These are phyloP conservation scores for Oedothorax gibbosus DNA, from an alignment of 1,140 invertebrate genomes.

Conservation along the genomic window DNA sequence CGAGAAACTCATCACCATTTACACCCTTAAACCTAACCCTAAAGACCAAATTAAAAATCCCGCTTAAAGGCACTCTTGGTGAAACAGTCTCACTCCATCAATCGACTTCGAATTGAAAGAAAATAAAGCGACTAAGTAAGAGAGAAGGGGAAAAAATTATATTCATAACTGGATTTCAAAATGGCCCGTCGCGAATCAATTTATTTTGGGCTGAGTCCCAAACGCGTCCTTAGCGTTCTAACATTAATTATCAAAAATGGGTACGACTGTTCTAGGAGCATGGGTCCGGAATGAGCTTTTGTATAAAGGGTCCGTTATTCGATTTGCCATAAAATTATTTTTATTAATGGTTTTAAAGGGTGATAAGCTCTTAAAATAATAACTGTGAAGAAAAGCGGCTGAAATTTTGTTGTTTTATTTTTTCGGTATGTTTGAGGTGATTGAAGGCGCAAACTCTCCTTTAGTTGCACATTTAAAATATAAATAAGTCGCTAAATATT, in stretches of 20 bases:
- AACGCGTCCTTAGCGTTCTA: background rate
- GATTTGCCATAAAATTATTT: conserved; percentile 47
- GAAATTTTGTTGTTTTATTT: conserved; percentile 13
- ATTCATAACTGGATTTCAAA: conserved; percentile 20
- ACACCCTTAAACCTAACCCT: too few relatives aligned
- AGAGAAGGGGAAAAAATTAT: background rate
- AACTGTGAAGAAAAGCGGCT: conserved; percentile 12
- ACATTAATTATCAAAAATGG: conserved; percentile 54
- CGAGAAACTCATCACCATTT: too few relatives aligned
- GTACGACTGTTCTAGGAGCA: conserved; percentile 7
- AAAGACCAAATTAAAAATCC: background rate
- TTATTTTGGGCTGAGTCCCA: conserved; percentile 30
- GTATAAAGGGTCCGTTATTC: conserved; percentile 10
- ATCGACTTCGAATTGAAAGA: background rate
- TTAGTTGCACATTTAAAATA: too few relatives aligned
- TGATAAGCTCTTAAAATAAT: conserved; percentile 40
- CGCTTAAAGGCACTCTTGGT: background rate
- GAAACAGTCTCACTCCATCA: background rate
- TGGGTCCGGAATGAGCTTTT: conserved; percentile 29
- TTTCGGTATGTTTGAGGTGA: too few relatives aligned
- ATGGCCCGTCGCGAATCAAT: conserved; percentile 24
- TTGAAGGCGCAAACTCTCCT: too few relatives aligned
- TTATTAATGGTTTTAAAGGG: conserved; percentile 45
- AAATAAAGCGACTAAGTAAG: background rate
- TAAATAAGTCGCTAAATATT: too few relatives aligned